Conservation (phyloP, 2,888 invertebrate species). For the Phragmatobia fuliginosa region DNA sequence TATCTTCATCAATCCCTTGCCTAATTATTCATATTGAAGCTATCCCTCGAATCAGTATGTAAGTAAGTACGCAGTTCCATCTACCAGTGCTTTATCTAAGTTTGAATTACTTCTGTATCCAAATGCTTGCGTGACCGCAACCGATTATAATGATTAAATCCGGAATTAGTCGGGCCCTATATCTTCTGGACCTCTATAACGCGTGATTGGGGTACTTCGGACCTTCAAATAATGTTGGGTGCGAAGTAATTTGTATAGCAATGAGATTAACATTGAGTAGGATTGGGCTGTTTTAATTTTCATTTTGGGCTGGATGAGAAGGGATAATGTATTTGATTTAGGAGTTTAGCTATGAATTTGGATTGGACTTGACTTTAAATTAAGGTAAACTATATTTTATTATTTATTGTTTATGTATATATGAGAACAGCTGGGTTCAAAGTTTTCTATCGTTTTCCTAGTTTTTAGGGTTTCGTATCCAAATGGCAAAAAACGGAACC, state of each 20-base stretch:
- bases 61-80: conserved; percentile 27
- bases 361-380: background rate
- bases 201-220: conserved; percentile 56
- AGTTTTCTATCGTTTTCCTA: background rate
- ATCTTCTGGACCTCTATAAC: conserved; percentile 54
- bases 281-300: conserved; percentile 52
- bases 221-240: conserved; percentile 48
- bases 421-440: background rate
- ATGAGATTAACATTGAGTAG: conserved; percentile 54
- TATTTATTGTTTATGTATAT: background rate
- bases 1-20: background rate
- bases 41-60: conserved; percentile 26
- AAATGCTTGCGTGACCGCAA: conserved; percentile 47
- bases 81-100: conserved; percentile 39
- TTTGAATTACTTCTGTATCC: conserved; percentile 50
- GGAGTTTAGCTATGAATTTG: background rate
- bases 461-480: background rate
- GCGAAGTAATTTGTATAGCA: conserved; percentile 53
- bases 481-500: too few species aligned
- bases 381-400: too few species aligned
- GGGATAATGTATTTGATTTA: conserved; percentile 29
- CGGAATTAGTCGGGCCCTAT: conserved; percentile 54
- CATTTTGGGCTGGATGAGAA: conserved; percentile 36
- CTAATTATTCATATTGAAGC: conserved; percentile 8
- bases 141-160: conserved; percentile 66